These are phyloP conservation scores for Lithosia quadra DNA, from an alignment of 2,888 invertebrate species.

Conservation along the genomic window DNA sequence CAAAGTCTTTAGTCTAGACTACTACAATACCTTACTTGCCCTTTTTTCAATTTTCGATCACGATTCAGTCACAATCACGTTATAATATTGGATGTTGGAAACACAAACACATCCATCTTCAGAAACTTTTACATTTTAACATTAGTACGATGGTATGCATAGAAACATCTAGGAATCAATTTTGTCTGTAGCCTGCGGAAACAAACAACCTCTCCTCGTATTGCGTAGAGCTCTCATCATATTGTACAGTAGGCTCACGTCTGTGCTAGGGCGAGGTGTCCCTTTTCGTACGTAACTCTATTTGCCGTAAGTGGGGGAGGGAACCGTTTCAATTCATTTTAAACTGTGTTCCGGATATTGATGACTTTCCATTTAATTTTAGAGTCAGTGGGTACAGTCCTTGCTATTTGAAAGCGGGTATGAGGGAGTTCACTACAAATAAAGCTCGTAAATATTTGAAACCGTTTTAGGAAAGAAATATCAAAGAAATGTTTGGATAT, in stretches of 20 bases:
- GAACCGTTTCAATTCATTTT: constrained; percentile 45
- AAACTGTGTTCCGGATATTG: constrained; percentile 50
- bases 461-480: neutral
- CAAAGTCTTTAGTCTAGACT: too few relatives aligned
- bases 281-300: constrained; percentile 52
- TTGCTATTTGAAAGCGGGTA: constrained; percentile 4
- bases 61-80: too few relatives aligned
- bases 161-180: constrained; percentile 41
- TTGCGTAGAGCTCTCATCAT: constrained; percentile 19
- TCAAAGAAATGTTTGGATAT: neutral
- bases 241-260: constrained; percentile 42
- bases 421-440: constrained; percentile 1
- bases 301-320: constrained; percentile 47
- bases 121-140: neutral
- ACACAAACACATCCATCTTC: too few relatives aligned
- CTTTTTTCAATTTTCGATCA: too few relatives aligned
- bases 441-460: neutral
- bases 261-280: constrained; percentile 40
- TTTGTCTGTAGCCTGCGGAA: constrained; percentile 34
- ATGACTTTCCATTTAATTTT: constrained; percentile 37
- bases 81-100: too few relatives aligned
- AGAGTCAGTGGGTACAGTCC: constrained; percentile 12
- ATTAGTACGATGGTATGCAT: neutral
- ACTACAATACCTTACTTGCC: too few relatives aligned
- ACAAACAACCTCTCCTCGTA: constrained; percentile 32